Percentiles rank a stretch among this genome's conserved stretches.
These are phyloP conservation scores for Sinhomidia bicolor DNA, from an alignment of 2,888 invertebrate species.

Conservation along the genomic window DNA sequence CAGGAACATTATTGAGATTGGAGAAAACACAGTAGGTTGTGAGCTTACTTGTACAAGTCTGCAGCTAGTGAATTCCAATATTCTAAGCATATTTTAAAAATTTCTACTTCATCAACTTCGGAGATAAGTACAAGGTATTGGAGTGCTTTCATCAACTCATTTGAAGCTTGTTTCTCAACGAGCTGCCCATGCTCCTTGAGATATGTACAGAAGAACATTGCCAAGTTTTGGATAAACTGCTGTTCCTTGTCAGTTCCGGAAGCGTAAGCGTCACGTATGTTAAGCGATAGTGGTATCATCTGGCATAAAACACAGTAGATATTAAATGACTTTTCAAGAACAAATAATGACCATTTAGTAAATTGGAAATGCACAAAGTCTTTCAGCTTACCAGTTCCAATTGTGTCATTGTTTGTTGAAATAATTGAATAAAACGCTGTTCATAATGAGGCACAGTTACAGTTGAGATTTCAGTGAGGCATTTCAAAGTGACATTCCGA, in stretches of 20 bases:
- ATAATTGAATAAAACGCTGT: conserved; percentile 94
- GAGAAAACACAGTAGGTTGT: too few relatives aligned
- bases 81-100: conserved; percentile 99
- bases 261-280: conserved; percentile 96
- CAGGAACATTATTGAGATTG: too few relatives aligned
- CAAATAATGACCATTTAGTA: too few relatives aligned
- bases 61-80: conserved; percentile 98
- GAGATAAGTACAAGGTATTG: conserved; percentile 95
- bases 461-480: conserved; percentile 98
- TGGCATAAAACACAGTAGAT: too few relatives aligned
- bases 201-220: conserved; percentile 97
- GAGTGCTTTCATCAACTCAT: conserved; percentile 90
- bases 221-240: conserved; percentile 99
- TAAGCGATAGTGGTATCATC: conserved; percentile 95
- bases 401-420: conserved; percentile 95
- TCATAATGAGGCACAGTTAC: conserved; percentile 94
- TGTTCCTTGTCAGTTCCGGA: conserved; percentile 98
- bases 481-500: conserved; percentile 98
- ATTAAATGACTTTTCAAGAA: too few relatives aligned
- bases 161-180: conserved; percentile 91
- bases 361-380: too few relatives aligned
- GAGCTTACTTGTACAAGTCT: conserved; percentile 94
- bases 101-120: conserved; percentile 99
- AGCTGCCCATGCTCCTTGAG: conserved; percentile 97
- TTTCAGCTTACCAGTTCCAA: conserved; percentile 86